Base-by-base conservation (phyloP, 2,113 vertebrate genomes). In the Halichoeres trimaculatus region DNA sequence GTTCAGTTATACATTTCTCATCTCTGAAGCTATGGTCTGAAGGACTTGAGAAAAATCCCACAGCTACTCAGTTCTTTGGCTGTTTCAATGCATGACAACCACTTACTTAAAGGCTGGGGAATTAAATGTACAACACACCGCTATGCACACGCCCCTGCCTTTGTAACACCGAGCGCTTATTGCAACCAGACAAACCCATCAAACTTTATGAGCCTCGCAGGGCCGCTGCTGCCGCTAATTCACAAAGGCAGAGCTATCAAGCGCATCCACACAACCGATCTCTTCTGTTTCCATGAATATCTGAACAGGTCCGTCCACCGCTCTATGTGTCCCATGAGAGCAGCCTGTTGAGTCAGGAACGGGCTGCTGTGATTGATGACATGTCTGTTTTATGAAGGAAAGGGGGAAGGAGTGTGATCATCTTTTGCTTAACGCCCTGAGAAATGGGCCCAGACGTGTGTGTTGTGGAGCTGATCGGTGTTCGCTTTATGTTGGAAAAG, bases 171-270 rank as follows among this genome's bases (percentile, higher is more conserved):
- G 7, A 38, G 47, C 72, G 76, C 78, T 85, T 77, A 80, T 70
- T 78, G 78, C 66, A 70, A 71, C 79, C 77, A 90, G 83, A 87
- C 81, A 72, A 88, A 87, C 62, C 75, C 81, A 91, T 87, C 81
- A 85, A 53, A 66, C 55, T 83, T 85, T 85, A 88, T 73, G 77
- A 77, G 59, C 54, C 74, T 74, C 76, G 16, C 24, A 73, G 80
- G 70, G 34, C 74, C 14, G 40, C 74, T 53, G 73, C 68, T 51
- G 51, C 60, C 30, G 1, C 60, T 84, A 80, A 88, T 81, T 87
- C 78, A 82, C 35, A 41, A 55, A 74, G 70, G 80, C 53, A 51
- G 38, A 19, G 24, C 83, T 57, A 77, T 88, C 55, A 62, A 62
- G 66, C 48, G 40, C 73, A 84, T 78, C 82, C 76, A 74, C 75